phyloP scores from a whole-genome alignment of 2,113 vertebrate genomes.

The Bothrops jararaca region DNA sequence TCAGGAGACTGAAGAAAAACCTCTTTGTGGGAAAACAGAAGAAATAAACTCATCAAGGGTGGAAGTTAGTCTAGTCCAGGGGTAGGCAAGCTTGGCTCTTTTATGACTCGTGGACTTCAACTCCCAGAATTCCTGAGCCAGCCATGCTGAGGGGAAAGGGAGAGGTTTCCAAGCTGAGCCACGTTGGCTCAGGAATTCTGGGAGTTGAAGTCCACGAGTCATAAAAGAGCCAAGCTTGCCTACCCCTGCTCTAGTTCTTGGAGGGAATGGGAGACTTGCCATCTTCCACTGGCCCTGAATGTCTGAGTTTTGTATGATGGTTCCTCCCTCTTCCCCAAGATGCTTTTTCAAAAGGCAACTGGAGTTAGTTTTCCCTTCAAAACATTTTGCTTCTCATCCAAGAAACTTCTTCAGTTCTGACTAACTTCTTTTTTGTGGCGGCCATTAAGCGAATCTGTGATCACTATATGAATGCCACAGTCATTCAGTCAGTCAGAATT shows the following conservation, averaged over 20 bases:
- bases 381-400: not conserved
- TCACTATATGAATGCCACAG: not conserved
- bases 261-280: not conserved
- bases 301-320: fast-evolving
- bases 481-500: not conserved
- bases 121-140: no score
- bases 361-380: not conserved
- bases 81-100: no score
- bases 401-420: not conserved
- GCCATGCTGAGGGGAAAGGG: no score
- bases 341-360: not conserved
- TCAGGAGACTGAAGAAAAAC: not conserved
- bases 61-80: not conserved
- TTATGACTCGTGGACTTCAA: no score
- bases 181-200: no score
- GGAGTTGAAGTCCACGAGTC: no score
- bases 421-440: not conserved
- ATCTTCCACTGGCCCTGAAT: no score
- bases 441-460: not conserved
- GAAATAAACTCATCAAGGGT: no score
- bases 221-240: no score
- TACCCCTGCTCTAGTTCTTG: not conserved
- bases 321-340: not conserved
- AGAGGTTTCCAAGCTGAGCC: no score
- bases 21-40: not conserved